phyloP scores from a whole-genome alignment of 2,888 invertebrate species.

The Clivina fossor region DNA sequence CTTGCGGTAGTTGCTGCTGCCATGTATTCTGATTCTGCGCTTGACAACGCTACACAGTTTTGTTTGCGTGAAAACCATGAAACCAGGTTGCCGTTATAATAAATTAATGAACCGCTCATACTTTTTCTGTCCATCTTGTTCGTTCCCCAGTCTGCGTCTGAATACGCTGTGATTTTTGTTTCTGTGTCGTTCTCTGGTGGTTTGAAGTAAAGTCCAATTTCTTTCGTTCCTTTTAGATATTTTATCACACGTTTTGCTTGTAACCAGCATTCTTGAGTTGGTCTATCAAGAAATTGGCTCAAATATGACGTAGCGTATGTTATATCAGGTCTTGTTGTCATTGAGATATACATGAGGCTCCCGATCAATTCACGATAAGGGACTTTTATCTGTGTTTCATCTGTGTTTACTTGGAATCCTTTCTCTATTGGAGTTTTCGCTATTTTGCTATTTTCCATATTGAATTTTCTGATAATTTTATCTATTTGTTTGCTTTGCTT shows the following conservation, averaged over 20 bases:
- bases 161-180: too few relatives aligned
- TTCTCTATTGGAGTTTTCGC: conserved; percentile 22
- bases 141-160: too few relatives aligned
- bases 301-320: conserved; percentile 37
- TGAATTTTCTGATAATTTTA: conserved; percentile 28
- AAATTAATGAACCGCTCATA: conserved; percentile 26
- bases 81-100: conserved; percentile 28
- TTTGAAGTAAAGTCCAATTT: too few relatives aligned
- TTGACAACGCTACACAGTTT: conserved; percentile 31
- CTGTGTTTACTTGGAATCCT: conserved; percentile 6
- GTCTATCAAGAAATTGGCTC: too few relatives aligned
- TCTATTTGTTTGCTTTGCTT: conserved; percentile 25
- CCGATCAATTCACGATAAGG: conserved; percentile 37
- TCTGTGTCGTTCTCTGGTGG: too few relatives aligned
- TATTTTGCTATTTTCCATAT: conserved; percentile 33
- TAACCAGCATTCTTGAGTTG: too few relatives aligned
- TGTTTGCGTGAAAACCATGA: conserved; percentile 35
- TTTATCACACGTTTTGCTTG: too few relatives aligned
- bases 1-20: conserved; percentile 22
- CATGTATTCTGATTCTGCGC: conserved; percentile 36
- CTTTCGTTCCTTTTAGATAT: too few relatives aligned
- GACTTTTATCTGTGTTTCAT: conserved; percentile 20
- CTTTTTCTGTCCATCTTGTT: conserved; percentile 32
- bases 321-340: conserved; percentile 37
- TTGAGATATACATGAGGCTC: conserved; percentile 35